Percentiles rank a stretch among this genome's conserved stretches.
These are phyloP conservation scores for Rhagoletis pomonella DNA, from an alignment of 1,140 invertebrate genomes.

Conservation along the genomic window DNA sequence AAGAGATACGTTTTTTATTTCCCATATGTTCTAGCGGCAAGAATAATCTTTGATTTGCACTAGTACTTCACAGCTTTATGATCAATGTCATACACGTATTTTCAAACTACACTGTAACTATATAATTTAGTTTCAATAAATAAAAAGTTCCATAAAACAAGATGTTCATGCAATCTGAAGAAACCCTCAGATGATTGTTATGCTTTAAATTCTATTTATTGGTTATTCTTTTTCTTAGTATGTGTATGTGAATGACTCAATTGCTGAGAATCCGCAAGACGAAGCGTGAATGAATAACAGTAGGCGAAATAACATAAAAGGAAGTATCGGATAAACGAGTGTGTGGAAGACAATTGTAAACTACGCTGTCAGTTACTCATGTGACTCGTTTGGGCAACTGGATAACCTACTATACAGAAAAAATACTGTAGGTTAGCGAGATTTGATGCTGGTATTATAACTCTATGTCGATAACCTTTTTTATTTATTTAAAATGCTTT, in stretches of 20 bases:
- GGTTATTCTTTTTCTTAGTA: background rate
- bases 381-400: background rate
- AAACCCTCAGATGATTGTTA: too few species aligned
- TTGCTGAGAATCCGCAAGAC: background rate
- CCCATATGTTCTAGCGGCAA: slow-evolving; percentile 14
- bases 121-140: too few species aligned
- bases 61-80: background rate
- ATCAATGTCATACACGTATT: too few species aligned
- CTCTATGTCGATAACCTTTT: background rate
- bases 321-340: background rate
- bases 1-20: background rate
- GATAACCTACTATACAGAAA: background rate
- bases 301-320: background rate
- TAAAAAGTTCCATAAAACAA: too few species aligned
- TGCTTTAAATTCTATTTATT: background rate
- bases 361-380: slow-evolving; percentile 16
- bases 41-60: background rate
- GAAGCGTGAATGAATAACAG: background rate
- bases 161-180: too few species aligned
- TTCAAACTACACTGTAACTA: too few species aligned
- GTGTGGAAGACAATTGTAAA: background rate
- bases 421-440: background rate
- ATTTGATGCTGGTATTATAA: background rate
- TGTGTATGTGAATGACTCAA: slow-evolving; percentile 34
- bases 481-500: too few species aligned